Evolutionary conservation across 2,113 vertebrate species (phyloP).

Genomic region (Actenoides lindsayi): DNA sequence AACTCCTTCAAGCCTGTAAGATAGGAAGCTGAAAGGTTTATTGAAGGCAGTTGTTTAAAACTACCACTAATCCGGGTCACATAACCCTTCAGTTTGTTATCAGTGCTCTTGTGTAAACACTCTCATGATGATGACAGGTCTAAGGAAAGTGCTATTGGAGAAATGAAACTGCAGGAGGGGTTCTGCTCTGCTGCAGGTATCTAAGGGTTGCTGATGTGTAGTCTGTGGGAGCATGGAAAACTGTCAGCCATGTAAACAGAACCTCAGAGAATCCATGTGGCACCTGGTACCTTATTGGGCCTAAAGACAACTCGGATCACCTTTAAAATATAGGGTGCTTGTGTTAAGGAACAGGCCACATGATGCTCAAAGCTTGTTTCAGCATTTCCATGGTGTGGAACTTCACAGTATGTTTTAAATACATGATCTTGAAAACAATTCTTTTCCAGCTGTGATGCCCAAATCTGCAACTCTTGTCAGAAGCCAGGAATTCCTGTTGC

Average conservation of each 20-base stretch:
- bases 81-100: not conserved
- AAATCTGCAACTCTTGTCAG: not conserved
- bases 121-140: not conserved
- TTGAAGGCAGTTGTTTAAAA: not conserved
- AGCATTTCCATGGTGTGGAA: not conserved
- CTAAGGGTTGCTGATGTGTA: not conserved
- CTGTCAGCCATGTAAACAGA: not conserved
- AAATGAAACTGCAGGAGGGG: not conserved
- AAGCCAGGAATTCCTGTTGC: not conserved
- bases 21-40: not conserved
- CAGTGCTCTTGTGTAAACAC: not conserved
- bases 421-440: not conserved
- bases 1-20: not conserved
- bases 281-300: fast-evolving
- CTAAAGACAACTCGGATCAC: not conserved
- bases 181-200: not conserved
- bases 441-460: not conserved
- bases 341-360: not conserved
- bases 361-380: not conserved
- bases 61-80: not conserved
- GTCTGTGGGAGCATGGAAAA: not conserved
- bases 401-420: not conserved
- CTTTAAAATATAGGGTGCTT: not conserved
- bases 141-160: not conserved
- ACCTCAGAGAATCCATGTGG: not conserved